Evolutionary conservation across 2,888 invertebrate species (phyloP).

Genomic region (Drosophila subsilvestris): DNA sequence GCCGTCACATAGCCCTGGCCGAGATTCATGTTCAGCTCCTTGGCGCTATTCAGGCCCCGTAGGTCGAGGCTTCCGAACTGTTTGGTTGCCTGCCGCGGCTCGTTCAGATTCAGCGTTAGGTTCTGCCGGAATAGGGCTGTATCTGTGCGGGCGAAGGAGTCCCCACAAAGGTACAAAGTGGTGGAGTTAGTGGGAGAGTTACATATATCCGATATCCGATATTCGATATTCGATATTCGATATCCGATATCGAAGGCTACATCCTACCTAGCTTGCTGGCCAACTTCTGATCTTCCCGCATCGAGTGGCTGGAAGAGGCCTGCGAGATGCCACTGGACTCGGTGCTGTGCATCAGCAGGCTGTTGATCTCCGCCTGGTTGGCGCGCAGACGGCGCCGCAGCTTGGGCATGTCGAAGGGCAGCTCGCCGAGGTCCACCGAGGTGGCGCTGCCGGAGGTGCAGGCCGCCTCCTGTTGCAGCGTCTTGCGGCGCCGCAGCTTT

Average conservation of each 20-base stretch:
- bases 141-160: constrained; percentile 81
- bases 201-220: no score
- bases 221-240: no score
- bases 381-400: constrained; percentile 90
- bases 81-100: constrained; percentile 80
- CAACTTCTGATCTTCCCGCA: constrained; percentile 88
- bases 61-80: constrained; percentile 84
- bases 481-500: constrained; percentile 89
- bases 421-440: constrained; percentile 90
- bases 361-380: constrained; percentile 82
- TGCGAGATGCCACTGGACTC: constrained; percentile 91
- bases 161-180: fast-evolving
- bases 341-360: constrained; percentile 85
- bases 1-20: constrained; percentile 86
- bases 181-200: background rate
- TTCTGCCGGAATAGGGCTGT: constrained; percentile 87
- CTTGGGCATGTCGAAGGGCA: constrained; percentile 97
- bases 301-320: constrained; percentile 92
- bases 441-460: constrained; percentile 90
- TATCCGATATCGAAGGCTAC: background rate
- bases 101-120: constrained; percentile 90
- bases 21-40: constrained; percentile 89
- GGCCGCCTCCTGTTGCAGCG: constrained; percentile 86
- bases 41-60: constrained; percentile 84
- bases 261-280: constrained; percentile 85